Percentiles rank a stretch among this genome's conserved stretches.
Conservation (phyloP, 2,113 vertebrate species). For the Gobiocypris rarus region DNA sequence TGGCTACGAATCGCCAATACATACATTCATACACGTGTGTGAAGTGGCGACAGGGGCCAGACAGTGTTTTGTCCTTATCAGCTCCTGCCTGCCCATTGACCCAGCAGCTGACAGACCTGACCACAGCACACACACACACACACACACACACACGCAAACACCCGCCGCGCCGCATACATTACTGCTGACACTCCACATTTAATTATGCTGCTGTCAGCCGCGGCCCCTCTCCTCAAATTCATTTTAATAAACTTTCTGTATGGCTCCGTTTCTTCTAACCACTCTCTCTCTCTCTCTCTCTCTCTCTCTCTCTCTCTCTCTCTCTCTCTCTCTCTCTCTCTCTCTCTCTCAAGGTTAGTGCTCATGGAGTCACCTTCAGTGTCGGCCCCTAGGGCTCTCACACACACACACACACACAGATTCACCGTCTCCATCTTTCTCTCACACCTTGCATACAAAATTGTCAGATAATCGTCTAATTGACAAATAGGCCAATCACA, state of each 20-base stretch:
- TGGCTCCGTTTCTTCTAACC: slow-evolving; percentile 64
- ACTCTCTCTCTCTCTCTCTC: slow-evolving; percentile 73
- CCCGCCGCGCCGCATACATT: slow-evolving; percentile 94
- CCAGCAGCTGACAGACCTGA: slow-evolving; percentile 51
- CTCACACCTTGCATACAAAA: slow-evolving; percentile 23
- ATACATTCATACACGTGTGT: slow-evolving; percentile 42
- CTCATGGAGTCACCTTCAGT: slow-evolving; percentile 94
- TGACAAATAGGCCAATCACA: neutral
- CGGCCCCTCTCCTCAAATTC: slow-evolving; percentile 96
- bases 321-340: too few species aligned
- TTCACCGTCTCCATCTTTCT: neutral
- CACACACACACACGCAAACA: slow-evolving; percentile 45
- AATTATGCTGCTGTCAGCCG: slow-evolving; percentile 99
- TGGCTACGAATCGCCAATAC: neutral
- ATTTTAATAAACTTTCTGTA: slow-evolving; percentile 99
- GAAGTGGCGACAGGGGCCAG: slow-evolving; percentile 45
- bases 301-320: slow-evolving; percentile 63
- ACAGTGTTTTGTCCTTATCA: slow-evolving; percentile 75
- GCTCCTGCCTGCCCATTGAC: slow-evolving; percentile 71
- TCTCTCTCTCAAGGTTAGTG: slow-evolving; percentile 88
- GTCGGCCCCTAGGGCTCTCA: slow-evolving; percentile 85
- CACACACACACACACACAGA: slow-evolving; percentile 68
- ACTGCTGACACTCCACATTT: slow-evolving; percentile 99
- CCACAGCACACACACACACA: slow-evolving; percentile 41
- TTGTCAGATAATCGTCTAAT: neutral